A percentile compares a stretch with the other conserved stretches of the same genome.
Evolutionary conservation across 1,140 invertebrate species (phyloP).

Genomic region (Drosophila arawakana): DNA sequence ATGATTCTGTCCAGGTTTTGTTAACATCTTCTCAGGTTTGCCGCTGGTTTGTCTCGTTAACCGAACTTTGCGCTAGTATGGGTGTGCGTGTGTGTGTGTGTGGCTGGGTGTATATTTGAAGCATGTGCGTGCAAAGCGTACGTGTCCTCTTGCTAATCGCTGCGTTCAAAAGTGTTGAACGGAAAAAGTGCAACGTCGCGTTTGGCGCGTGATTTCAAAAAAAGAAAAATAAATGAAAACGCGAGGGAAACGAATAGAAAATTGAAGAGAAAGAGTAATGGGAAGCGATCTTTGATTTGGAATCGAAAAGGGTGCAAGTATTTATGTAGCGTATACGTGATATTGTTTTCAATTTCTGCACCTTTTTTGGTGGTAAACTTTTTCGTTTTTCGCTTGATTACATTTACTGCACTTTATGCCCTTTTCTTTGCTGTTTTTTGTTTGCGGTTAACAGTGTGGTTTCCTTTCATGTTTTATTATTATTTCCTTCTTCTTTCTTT

Average conservation of each 20-base stretch:
- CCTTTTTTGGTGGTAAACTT: conserved; percentile 10
- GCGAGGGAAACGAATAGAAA: neutral
- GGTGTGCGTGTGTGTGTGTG: neutral
- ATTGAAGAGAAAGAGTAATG: neutral
- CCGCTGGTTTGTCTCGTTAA: conserved; percentile 58
- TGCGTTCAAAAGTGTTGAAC: conserved; percentile 60
- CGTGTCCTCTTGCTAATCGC: conserved; percentile 73
- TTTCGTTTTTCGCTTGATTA: neutral
- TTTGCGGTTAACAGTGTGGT: neutral
- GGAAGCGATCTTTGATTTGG: conserved; percentile 56
- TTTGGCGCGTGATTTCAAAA: conserved; percentile 58
- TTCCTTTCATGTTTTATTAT: conserved; percentile 1
- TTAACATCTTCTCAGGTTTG: conserved; percentile 39
- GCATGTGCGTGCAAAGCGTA: conserved; percentile 46
- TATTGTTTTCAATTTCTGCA: conserved; percentile 2
- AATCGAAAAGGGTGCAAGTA: conserved; percentile 16
- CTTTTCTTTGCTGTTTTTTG: neutral
- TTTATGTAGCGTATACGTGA: conserved; percentile 44
- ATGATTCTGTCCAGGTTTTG: conserved; percentile 5
- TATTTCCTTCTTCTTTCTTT: neutral
- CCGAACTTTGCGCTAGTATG: conserved; percentile 42
- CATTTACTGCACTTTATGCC: conserved; percentile 13
- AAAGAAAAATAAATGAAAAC: conserved; percentile 16
- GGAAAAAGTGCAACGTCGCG: conserved; percentile 46
- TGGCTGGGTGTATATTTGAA: neutral